Percentiles rank a stretch among this genome's conserved stretches.
phyloP scores from a whole-genome alignment of 2,888 invertebrate species.

The Rotaria macrura region DNA sequence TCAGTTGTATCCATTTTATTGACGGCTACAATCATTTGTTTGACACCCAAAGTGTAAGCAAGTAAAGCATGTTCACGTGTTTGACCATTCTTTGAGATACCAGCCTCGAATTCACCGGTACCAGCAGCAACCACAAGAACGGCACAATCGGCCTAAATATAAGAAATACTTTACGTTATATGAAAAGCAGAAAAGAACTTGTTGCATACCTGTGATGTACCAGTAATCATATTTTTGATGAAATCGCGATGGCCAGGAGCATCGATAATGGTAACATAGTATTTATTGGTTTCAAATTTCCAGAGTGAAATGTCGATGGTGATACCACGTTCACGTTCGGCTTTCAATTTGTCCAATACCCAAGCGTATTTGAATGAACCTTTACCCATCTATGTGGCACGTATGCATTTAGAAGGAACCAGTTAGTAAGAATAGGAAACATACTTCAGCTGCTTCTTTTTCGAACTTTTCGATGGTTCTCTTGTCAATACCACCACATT shows the following conservation, averaged over 20 bases:
- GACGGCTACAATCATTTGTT: constrained; percentile 94
- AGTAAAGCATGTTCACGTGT: constrained; percentile 96
- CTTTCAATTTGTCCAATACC: constrained; percentile 99
- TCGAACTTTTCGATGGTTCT: constrained; percentile 99
- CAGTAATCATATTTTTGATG: constrained; percentile 99
- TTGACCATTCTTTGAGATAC: constrained; percentile 97
- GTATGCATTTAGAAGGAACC: no score
- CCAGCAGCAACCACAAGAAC: constrained; percentile 96
- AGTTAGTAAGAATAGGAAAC: no score
- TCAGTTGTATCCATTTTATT: constrained; percentile 99
- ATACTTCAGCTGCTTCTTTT: constrained; percentile 68
- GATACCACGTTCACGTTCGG: constrained; percentile 99
- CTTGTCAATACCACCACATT: constrained; percentile 99
- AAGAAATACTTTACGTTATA: no score
- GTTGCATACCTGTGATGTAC: constrained; percentile 55
- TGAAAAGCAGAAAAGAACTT: no score
- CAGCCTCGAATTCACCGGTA: constrained; percentile 98
- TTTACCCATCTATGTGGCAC: constrained; percentile 72
- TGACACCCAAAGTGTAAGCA: constrained; percentile 94
- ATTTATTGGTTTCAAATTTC: constrained; percentile 92
- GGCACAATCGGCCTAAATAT: constrained; percentile 66
- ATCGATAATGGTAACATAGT: constrained; percentile 97
- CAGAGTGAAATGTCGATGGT: constrained; percentile 96
- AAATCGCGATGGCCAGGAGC: constrained; percentile 99
- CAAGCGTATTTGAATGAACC: constrained; percentile 99